These are phyloP conservation scores for Bellardia pandia DNA, from an alignment of 2,888 invertebrate species.

Conservation along the genomic window DNA sequence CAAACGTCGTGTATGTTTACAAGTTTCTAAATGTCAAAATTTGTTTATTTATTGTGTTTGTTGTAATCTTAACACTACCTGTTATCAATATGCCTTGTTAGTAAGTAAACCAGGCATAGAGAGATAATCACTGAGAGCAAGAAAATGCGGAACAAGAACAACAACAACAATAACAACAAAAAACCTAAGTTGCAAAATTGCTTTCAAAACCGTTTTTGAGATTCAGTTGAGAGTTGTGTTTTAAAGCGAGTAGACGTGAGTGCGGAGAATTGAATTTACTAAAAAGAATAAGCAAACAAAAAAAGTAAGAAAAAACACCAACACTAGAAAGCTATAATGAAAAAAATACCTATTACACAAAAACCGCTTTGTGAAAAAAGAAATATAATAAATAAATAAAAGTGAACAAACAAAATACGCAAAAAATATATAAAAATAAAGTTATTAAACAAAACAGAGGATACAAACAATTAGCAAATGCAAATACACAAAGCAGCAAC, in stretches of 20 bases:
- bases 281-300: slow-evolving; percentile 26
- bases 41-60: no score
- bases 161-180: background rate
- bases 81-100: no score
- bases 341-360: slow-evolving; percentile 2
- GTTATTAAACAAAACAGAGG: slow-evolving; percentile 21
- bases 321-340: slow-evolving; percentile 22
- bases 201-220: slow-evolving; percentile 52
- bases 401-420: slow-evolving; percentile 5
- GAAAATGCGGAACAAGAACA: slow-evolving; percentile 49
- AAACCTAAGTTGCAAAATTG: slow-evolving; percentile 45
- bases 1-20: no score
- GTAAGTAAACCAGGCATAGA: slow-evolving; percentile 1
- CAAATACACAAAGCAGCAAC: background rate
- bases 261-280: slow-evolving; percentile 36
- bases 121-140: slow-evolving; percentile 3
- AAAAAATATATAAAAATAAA: background rate
- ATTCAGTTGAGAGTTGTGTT: slow-evolving; percentile 70
- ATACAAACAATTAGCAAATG: slow-evolving; percentile 11
- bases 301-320: slow-evolving; percentile 18
- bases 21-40: no score
- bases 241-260: slow-evolving; percentile 59
- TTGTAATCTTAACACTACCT: no score
- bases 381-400: slow-evolving; percentile 9
- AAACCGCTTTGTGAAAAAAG: slow-evolving; percentile 33